A percentile compares a stretch with the other conserved stretches of the same genome.
Evolutionary conservation across 2,113 vertebrate species (phyloP).

Genomic region (Ictidomys tridecemlineatus): DNA sequence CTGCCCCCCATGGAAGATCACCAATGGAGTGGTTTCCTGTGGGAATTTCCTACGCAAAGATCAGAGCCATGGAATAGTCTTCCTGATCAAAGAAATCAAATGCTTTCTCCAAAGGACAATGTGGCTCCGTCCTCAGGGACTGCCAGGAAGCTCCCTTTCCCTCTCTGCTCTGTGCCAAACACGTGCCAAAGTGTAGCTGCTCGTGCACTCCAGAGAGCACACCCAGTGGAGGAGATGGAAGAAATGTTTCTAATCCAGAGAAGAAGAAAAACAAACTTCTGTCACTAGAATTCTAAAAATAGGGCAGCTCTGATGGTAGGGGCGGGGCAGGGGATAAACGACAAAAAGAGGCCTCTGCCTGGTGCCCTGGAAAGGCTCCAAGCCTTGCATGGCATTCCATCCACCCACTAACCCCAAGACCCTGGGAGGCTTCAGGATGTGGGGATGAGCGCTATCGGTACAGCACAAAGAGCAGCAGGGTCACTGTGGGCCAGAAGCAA

Average conservation of each 20-base stretch:
- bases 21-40: neutral
- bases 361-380: neutral
- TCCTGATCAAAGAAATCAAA: neutral
- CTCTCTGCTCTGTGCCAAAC: neutral
- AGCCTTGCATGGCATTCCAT: neutral
- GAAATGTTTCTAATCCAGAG: neutral
- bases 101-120: neutral
- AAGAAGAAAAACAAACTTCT: conserved; percentile 63
- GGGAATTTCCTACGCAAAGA: neutral
- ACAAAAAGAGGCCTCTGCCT: neutral
- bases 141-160: neutral
- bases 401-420: neutral
- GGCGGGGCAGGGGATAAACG: neutral
- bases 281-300: neutral
- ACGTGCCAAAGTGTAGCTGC: neutral
- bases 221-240: neutral
- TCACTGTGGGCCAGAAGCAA: fast-evolving
- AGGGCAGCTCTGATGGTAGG: neutral
- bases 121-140: fast-evolving
- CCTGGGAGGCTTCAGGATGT: neutral
- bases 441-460: neutral
- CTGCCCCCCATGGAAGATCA: neutral
- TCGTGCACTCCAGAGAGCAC: fast-evolving
- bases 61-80: neutral
- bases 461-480: fast-evolving